A percentile compares a stretch with the other conserved stretches of the same genome.
phyloP scores from a whole-genome alignment of 2,113 vertebrate genomes.

The Chloropsis hardwickii region DNA sequence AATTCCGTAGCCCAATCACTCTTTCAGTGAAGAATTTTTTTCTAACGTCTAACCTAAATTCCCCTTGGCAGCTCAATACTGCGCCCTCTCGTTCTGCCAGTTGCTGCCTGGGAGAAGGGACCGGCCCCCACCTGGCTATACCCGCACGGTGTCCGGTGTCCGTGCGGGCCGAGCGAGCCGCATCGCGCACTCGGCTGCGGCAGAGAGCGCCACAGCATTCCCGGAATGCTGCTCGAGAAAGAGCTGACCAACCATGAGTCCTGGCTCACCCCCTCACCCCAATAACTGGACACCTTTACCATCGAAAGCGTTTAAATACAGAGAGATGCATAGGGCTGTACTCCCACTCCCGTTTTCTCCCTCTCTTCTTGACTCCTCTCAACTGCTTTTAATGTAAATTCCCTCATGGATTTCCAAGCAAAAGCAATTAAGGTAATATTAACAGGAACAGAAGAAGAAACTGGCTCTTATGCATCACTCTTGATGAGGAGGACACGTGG shows the following conservation, averaged over 20 bases:
- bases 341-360: background rate
- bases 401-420: background rate
- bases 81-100: background rate
- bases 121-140: too few species aligned
- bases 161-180: background rate
- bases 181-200: background rate
- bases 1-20: background rate
- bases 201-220: background rate
- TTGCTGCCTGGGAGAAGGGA: background rate
- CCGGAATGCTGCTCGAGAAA: background rate
- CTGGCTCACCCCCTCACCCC: background rate
- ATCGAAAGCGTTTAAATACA: background rate
- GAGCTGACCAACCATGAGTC: background rate
- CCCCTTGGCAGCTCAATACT: background rate
- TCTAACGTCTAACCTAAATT: too few species aligned
- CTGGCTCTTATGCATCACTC: background rate
- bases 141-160: rapidly evolving
- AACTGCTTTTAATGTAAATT: background rate
- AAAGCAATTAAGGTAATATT: background rate
- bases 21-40: background rate
- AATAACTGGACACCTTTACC: too few species aligned
- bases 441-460: background rate
- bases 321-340: background rate
- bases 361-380: background rate
- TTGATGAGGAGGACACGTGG: rapidly evolving